These are phyloP conservation scores for Otis tarda DNA, from an alignment of 2,113 vertebrate genomes.

Conservation along the genomic window DNA sequence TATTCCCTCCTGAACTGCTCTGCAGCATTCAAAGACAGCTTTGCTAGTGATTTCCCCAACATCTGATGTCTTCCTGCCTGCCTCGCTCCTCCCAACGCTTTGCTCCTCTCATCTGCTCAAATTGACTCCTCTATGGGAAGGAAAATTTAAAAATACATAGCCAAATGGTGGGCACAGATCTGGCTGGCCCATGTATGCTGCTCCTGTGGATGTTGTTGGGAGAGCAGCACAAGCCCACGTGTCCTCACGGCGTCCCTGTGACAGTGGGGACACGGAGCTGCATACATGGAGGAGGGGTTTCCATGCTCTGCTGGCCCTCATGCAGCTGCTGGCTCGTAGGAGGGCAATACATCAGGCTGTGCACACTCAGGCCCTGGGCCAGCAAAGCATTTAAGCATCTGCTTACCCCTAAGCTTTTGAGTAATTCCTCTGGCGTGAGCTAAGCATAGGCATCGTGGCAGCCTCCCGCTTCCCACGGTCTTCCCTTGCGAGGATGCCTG, in stretches of 20 bases:
- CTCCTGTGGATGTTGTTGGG: rapidly evolving
- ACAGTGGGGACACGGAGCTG: neutral
- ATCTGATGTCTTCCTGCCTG: neutral
- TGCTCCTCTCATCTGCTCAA: neutral
- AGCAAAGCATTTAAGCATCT: neutral
- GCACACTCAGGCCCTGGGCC: rapidly evolving
- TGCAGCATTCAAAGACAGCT: neutral
- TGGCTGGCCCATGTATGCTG: neutral
- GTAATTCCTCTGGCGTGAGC: neutral
- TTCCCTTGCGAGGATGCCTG: neutral
- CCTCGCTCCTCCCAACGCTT: rapidly evolving
- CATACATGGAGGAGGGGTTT: rapidly evolving
- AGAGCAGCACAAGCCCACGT: neutral
- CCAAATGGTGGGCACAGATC: neutral
- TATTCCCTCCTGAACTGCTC: neutral
- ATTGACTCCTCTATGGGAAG: neutral
- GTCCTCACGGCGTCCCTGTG: neutral
- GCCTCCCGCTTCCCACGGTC: neutral
- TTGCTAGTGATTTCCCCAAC: neutral
- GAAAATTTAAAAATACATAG: neutral
- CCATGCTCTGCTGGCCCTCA: rapidly evolving
- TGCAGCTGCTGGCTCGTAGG: neutral
- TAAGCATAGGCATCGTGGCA: neutral
- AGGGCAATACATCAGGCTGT: neutral
- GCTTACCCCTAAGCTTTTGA: neutral